These are phyloP conservation scores for Eclectus roratus DNA, from an alignment of 2,113 vertebrate genomes.

Conservation along the genomic window DNA sequence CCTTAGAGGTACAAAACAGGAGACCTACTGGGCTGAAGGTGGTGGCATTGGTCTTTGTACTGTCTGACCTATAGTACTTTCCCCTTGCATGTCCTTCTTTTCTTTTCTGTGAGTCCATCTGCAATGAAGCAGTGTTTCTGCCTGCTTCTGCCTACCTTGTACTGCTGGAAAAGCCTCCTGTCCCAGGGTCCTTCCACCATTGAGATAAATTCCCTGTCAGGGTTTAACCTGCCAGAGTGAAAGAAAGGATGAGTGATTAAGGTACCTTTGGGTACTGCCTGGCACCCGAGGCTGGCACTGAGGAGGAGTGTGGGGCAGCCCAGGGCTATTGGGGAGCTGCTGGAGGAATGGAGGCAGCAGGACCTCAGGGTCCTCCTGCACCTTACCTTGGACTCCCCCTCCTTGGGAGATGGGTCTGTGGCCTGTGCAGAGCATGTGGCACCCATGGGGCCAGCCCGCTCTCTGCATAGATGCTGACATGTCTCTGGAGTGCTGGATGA, in stretches of 20 bases:
- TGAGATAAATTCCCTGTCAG: background rate
- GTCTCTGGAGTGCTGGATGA: background rate
- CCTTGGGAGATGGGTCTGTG: background rate
- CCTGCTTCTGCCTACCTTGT: background rate
- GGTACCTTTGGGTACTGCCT: background rate
- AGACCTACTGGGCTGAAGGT: background rate
- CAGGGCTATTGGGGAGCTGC: background rate
- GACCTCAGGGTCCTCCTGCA: background rate
- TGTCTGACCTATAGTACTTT: background rate
- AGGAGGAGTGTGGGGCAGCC: background rate
- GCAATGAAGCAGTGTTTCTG: background rate
- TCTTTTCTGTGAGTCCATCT: background rate
- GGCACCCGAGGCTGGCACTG: accelerated
- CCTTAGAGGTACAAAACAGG: background rate
- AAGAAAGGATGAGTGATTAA: background rate
- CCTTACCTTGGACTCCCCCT: background rate
- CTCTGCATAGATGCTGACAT: background rate
- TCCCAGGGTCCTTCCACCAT: background rate
- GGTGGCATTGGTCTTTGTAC: background rate
- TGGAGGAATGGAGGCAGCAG: background rate
- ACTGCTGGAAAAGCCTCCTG: background rate
- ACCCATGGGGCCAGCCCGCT: background rate
- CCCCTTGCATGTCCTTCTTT: background rate
- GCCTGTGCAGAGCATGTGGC: background rate
- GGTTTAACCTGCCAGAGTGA: background rate